Evolutionary conservation across 1,140 invertebrate species (phyloP).

Genomic region (Orchesella cincta): DNA sequence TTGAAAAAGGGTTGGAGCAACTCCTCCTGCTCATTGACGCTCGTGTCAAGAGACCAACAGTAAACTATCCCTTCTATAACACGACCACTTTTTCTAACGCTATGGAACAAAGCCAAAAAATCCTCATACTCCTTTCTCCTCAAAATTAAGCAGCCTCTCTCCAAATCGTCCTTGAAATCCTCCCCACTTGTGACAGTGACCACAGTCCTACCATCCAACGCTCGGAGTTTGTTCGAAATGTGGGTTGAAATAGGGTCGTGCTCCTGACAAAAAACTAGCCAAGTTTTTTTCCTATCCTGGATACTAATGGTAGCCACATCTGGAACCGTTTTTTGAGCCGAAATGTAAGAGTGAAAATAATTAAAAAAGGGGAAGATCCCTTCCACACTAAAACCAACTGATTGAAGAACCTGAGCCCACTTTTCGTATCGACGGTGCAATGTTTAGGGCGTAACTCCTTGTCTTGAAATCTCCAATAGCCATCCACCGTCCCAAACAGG

Average conservation of each 20-base stretch:
- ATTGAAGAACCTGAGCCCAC: conserved; percentile 13
- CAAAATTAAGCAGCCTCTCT: background rate
- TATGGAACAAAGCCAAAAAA: background rate
- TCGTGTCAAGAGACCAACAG: background rate
- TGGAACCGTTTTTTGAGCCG: no score
- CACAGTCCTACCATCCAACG: no score
- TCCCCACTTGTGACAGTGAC: no score
- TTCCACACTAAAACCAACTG: background rate
- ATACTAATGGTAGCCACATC: background rate
- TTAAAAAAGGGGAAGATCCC: background rate
- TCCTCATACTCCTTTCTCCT: background rate
- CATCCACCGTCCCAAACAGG: conserved; percentile 34
- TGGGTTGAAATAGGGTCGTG: no score
- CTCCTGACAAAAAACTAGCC: background rate
- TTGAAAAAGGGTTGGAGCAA: background rate
- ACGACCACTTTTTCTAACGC: background rate
- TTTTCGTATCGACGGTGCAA: background rate
- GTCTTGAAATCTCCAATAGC: conserved; percentile 41
- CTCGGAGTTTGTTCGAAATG: no score
- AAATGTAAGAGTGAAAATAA: background rate
- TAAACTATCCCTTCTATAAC: conserved; percentile 30
- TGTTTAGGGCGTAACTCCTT: background rate
- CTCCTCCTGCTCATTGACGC: background rate
- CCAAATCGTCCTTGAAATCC: no score
- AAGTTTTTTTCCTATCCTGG: background rate